Evolutionary conservation across 2,113 vertebrate genomes (phyloP), one percentile per base, ranked within the genome.

Genomic region (Cynopterus brachyotis): DNA sequence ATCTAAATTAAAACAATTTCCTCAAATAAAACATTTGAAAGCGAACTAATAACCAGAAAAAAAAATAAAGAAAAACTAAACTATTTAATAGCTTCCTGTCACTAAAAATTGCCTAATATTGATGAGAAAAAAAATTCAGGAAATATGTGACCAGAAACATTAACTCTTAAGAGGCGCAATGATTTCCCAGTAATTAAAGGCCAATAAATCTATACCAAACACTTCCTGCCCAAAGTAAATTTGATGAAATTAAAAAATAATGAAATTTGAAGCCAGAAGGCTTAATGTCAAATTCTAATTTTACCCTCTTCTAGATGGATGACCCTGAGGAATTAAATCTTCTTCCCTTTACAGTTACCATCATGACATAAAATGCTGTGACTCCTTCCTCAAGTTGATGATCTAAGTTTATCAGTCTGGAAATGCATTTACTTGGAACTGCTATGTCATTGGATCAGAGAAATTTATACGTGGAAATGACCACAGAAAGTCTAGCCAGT

Each of bases 381-480:
- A 57, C 69, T 70, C 9, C 35, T 81, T 95, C 55, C 57, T 55
- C 22, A 70, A 50, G 24, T 26, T 5, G 15, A 50, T 50, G 59
- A 84, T 75, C 81, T 85, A 87, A 60, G 37, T 32, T 88, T 84
- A 70, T 20, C 60, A 5, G 32, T 57, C 53, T 93, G 40, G 47
- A 90, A 89, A 83, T 26, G 28, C 30, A 89, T 94, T 96, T 92
- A 79, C 64, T 35, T 94, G 50, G 76, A 73, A 4, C n/a, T 47
- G 42, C 16, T 50, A 57, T 2, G 20, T 50, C 10, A 37, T 9
- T 83, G 47, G 6, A n/a, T 80, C 80, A 67, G 8, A 66, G 76
- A 92, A 79, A 91, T 59, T 66, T 35, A 35, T 20, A 64, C 16
- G 15, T 22, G 8, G 9, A 91, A 95, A 73, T 84, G 57, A 17